These are phyloP conservation scores for Syrista parreyssii DNA, from an alignment of 2,888 invertebrate species.

Conservation along the genomic window DNA sequence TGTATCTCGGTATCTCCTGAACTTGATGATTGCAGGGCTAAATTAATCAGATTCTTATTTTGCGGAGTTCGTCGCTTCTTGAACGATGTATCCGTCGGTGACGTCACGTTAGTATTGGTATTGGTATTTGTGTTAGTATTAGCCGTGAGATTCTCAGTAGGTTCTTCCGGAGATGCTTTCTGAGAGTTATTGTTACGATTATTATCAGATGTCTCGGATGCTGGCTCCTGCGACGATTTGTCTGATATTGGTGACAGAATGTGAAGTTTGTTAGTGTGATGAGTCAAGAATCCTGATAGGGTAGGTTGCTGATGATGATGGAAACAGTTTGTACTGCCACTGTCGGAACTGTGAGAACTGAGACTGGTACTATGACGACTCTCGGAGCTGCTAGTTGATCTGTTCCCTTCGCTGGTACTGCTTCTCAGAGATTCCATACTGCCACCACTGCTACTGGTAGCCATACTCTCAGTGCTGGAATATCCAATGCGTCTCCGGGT, in stretches of 20 bases:
- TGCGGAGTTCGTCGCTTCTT: conserved; percentile 77
- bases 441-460: conserved; percentile 87
- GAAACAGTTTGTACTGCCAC: conserved; percentile 72
- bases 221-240: conserved; percentile 89
- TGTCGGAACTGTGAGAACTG: conserved; percentile 89
- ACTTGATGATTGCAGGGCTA: conserved; percentile 74
- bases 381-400: conserved; percentile 87
- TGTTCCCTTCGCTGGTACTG: conserved; percentile 88
- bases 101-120: conserved; percentile 42
- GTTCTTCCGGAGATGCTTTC: conserved; percentile 80
- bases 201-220: conserved; percentile 84
- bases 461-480: conserved; percentile 88
- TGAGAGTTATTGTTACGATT: conserved; percentile 83
- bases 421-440: conserved; percentile 90
- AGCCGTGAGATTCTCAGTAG: conserved; percentile 59
- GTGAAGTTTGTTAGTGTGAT: conserved; percentile 82
- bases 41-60: conserved; percentile 80
- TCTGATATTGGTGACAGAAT: conserved; percentile 91
- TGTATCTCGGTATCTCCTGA: conserved; percentile 81
- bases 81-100: conserved; percentile 61
- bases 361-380: conserved; percentile 85
- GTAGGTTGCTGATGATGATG: conserved; percentile 68
- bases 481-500: conserved; percentile 73
- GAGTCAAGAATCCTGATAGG: conserved; percentile 76
- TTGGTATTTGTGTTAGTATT: conserved; percentile 66